Evolutionary conservation across 2,113 vertebrate genomes (phyloP), one percentile per base, ranked within the genome.

Genomic region (Hemiprocne comata): DNA sequence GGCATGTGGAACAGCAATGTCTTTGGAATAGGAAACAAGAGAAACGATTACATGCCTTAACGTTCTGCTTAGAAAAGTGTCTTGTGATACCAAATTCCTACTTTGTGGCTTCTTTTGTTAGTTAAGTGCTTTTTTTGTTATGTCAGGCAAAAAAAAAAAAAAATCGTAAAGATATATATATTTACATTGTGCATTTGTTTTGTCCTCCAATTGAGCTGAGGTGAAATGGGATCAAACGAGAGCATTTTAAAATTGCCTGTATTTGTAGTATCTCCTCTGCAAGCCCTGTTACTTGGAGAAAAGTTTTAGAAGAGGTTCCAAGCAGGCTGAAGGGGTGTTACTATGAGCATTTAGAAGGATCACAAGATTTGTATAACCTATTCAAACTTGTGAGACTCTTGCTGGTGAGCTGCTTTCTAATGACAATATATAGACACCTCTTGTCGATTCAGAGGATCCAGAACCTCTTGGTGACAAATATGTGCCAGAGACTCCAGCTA

Each of bases 401-500:
- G 9, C 44, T 71, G 38, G 18, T 57, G 28, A 79, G 21, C 14
- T 2, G 0, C 40, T 87, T 91, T 55, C 67, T 61, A 20, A 57
- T 61, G 23, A 40, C 24, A 65, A 38, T 31, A 58, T 44, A 38
- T 17, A 34, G 36, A 66, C 4, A 1, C 36, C 38, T 46, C n/a
- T 77, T 51, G 50, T 33, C 51, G 1, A 1, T 92, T 87, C 44
- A 62, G 50, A 87, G 48, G 36, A 28, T 64, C 46, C 64, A 92
- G 91, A 93, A 93, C 72, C 28, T 50, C 62, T 85, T 1, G 7
- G 29, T 79, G 85, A 91, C 66, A 93, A 69, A 73, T 36, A 60
- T 0, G 1, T 72, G 85, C 90, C 87, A 91, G 90, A 94, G n/a
- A 95, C 90, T 95, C 79, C 66, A 91, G 81, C 33, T 93, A 96